Conservation (phyloP, 2,888 invertebrate genomes). For the Metacarcinus magister region DNA sequence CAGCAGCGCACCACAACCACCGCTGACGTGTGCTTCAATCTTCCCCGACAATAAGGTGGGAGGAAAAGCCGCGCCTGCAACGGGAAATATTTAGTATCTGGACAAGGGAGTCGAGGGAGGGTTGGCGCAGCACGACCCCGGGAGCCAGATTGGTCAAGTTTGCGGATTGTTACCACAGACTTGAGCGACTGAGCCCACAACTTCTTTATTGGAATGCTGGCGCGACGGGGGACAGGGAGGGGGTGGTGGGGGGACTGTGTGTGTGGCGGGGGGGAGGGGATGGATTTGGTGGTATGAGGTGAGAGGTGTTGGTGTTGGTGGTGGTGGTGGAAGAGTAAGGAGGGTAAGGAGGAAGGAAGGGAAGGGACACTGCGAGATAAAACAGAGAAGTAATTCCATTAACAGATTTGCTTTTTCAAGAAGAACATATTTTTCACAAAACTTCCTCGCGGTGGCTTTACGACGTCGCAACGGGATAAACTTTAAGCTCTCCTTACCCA, state of each 20-base stretch:
- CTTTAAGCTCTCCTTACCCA: background rate
- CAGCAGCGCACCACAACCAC: background rate
- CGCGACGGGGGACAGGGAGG: background rate
- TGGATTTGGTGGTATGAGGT: background rate
- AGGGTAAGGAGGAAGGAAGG: background rate
- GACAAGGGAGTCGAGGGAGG: background rate
- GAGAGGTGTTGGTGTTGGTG: background rate
- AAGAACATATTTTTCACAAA: background rate
- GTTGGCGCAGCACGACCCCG: background rate
- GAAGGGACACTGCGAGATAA: background rate
- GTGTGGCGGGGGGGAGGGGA: background rate
- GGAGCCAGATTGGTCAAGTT: constrained; percentile 8
- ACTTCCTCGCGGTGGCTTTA: background rate
- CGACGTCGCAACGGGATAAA: background rate
- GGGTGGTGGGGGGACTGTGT: background rate
- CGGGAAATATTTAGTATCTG: constrained; percentile 17
- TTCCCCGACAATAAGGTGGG: background rate
- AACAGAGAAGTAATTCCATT: background rate
- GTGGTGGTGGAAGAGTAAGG: background rate
- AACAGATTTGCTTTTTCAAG: background rate
- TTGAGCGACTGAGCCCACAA: background rate
- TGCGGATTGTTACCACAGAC: constrained; percentile 1
- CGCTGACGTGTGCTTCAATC: background rate
- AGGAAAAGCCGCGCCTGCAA: background rate
- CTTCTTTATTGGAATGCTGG: constrained; percentile 31